Evolutionary conservation across 2,797 vertebrate species (phyloP), one percentile per base, ranked within the genome.

Genomic region (Streptopelia turtur): DNA sequence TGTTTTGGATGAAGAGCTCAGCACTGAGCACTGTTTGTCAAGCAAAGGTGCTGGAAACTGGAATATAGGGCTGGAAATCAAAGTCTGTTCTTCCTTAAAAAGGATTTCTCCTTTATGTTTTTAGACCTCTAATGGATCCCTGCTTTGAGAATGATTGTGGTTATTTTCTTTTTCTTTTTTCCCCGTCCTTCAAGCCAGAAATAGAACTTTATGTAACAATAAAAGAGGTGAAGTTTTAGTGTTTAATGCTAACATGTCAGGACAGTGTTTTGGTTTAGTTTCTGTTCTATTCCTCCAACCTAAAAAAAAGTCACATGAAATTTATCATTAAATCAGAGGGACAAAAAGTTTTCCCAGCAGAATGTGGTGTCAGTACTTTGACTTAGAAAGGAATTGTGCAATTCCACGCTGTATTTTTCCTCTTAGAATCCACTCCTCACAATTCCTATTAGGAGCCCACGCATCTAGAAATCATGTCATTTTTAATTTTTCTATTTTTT

Each of bases 151-250:
- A 76, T 43, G 53, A 57, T 49, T 63, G 68, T 57, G 24, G 37
- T 89, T 90, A 50, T 93, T 94, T 95, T 82, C 30, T 77, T 90
- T 80, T 78, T 50, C 21, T 61, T 35, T 24, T 16, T 39, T 53
- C 37, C 6, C 7, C 11, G 4, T 9, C 30, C 47, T 61, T 83
- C 61, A 11, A 16, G 49, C 65, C 0, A 1, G 87, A 93, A 93
- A 92, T 85, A 95, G 68, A 71, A 49, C 52, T 92, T 89, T 63
- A 83, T 90, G 35, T 90, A 89, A 94, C 88, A 87, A 57, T 70
- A 64, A 87, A 92, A 87, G 74, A 80, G 45, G 35, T 18, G 0
- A 70, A 93, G 56, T 88, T 90, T 92, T 84, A 60, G 37, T 63
- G 6, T 43, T 88, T 85, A 85, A 71, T 59, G 63, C 47, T 87